Conservation (phyloP, 2,888 invertebrate genomes). For the Eudasyphora cyanicolor region DNA sequence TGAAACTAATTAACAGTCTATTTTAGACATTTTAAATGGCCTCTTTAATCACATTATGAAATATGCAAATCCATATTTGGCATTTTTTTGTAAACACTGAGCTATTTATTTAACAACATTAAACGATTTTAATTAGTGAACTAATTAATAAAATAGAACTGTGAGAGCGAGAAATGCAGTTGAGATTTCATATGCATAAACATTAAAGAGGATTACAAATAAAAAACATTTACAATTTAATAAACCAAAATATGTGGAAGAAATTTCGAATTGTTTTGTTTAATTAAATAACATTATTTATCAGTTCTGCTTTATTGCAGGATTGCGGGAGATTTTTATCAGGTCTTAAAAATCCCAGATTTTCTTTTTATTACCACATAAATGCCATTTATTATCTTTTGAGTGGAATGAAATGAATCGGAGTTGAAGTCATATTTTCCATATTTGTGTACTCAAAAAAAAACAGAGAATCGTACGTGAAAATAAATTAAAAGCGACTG, state of each 20-base stretch:
- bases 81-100: no score
- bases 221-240: no score
- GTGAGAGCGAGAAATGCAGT: no score
- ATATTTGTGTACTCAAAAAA: no score
- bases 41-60: not conserved
- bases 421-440: constrained; percentile 16
- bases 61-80: not conserved
- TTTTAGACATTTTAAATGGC: not conserved
- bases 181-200: no score
- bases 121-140: not conserved
- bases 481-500: constrained; percentile 33
- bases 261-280: no score
- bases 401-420: not conserved
- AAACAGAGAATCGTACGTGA: not conserved
- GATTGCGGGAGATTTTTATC: not conserved
- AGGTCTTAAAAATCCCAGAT: not conserved
- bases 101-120: not conserved
- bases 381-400: not conserved
- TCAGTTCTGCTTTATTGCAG: not conserved
- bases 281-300: no score
- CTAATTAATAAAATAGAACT: not conserved
- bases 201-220: no score
- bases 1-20: not conserved
- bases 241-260: no score
- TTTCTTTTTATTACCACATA: not conserved